Evolutionary conservation across 2,797 vertebrate species (phyloP).

Genomic region (Odontamblyopus rebecca): DNA sequence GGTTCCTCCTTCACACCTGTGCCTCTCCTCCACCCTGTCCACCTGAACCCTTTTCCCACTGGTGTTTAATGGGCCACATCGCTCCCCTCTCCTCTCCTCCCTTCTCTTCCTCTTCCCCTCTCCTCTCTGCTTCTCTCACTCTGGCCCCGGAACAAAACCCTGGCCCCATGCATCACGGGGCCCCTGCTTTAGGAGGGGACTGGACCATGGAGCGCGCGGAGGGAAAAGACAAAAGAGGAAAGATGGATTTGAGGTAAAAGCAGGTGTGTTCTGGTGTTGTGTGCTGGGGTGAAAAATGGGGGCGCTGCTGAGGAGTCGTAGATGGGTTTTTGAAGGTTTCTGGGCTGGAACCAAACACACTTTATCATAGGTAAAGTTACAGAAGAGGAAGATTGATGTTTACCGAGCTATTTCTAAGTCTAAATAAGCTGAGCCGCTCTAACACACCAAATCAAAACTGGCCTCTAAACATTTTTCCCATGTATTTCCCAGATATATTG

Average conservation of each 20-base stretch:
- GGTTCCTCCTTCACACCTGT: conserved; percentile 45
- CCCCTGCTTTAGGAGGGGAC: conserved; percentile 75
- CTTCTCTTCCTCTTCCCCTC: too few species aligned
- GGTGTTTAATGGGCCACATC: conserved; percentile 83
- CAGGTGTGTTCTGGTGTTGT: conserved; percentile 51
- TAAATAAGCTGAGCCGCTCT: too few species aligned
- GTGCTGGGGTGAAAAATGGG: conserved; percentile 1
- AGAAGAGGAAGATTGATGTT: conserved; percentile 11
- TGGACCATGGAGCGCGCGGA: conserved; percentile 71
- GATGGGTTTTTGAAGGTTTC: conserved; percentile 57
- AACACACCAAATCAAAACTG: too few species aligned
- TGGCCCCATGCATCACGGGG: conserved; percentile 72
- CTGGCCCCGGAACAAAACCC: conserved; percentile 83
- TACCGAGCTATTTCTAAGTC: too few species aligned
- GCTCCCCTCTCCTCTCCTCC: conserved; percentile 42
- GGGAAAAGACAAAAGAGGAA: conserved; percentile 46
- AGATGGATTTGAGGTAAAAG: conserved; percentile 47
- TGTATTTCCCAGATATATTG: too few species aligned
- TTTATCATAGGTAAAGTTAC: conserved; percentile 50
- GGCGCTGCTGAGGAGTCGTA: too few species aligned
- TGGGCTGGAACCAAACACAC: conserved; percentile 64
- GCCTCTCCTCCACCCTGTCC: conserved; percentile 50
- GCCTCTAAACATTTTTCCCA: too few species aligned
- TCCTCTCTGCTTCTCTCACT: conserved; percentile 41
- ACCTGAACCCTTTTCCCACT: conserved; percentile 65